Conservation (phyloP, 2,888 invertebrate species). For the Erannis defoliaria region DNA sequence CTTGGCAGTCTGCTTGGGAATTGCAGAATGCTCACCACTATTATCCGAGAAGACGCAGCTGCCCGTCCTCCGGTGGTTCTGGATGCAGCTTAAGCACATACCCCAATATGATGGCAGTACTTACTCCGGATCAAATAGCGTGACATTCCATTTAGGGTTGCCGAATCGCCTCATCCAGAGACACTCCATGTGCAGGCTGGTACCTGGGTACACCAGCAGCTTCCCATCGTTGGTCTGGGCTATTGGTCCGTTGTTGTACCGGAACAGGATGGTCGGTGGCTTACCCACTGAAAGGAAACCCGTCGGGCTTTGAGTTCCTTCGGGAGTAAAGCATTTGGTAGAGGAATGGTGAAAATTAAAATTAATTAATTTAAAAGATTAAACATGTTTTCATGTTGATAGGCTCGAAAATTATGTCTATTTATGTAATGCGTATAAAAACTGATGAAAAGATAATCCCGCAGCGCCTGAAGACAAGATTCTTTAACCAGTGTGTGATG, state of each 20-base stretch:
- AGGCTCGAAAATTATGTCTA: too few species aligned
- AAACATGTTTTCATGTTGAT: too few species aligned
- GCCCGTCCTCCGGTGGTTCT: too few species aligned
- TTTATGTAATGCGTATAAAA: too few species aligned
- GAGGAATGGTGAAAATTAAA: not conserved
- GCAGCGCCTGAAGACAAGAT: too few species aligned
- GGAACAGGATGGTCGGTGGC: constrained; percentile 93
- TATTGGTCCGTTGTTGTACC: constrained; percentile 93
- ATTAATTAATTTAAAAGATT: too few species aligned
- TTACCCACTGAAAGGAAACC: constrained; percentile 89
- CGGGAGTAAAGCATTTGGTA: constrained; percentile 7
- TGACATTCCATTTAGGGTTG: constrained; percentile 94
- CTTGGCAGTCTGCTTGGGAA: too few species aligned
- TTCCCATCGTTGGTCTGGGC: constrained; percentile 95
- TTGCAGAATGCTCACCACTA: too few species aligned
- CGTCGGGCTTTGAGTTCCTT: constrained; percentile 28
- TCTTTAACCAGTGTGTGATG: too few species aligned
- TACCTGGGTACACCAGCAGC: constrained; percentile 94
- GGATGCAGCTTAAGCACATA: too few species aligned
- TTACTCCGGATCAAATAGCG: constrained; percentile 87
- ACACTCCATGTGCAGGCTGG: constrained; percentile 95
- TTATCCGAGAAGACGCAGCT: too few species aligned
- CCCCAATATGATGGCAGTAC: constrained; percentile 52
- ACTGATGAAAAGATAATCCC: too few species aligned
- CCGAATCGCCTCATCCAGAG: constrained; percentile 95